Conservation (phyloP, 2,888 invertebrate species). For the Mantis religiosa region DNA sequence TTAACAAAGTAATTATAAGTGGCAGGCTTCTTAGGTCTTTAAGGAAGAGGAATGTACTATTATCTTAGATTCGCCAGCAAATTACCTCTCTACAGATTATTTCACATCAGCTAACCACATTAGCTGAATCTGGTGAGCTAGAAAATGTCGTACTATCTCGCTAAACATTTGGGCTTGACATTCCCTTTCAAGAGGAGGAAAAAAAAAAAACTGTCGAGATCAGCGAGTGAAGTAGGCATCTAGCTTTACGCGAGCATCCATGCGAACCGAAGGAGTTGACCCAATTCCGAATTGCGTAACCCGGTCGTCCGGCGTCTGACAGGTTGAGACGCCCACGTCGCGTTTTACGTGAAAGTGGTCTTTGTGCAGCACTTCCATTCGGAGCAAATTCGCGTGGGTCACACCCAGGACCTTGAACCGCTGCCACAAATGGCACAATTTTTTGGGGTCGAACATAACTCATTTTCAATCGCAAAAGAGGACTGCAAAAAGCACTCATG, state of each 20-base stretch:
- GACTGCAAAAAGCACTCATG: neutral
- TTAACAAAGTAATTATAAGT: too few relatives aligned
- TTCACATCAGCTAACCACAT: neutral
- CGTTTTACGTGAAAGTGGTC: neutral
- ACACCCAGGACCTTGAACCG: neutral
- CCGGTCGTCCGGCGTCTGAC: neutral
- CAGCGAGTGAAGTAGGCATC: neutral
- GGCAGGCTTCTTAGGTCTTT: too few relatives aligned
- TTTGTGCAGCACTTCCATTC: neutral
- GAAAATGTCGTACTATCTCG: neutral
- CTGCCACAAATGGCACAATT: neutral
- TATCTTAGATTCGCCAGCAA: too few relatives aligned
- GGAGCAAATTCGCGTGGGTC: conserved; percentile 9
- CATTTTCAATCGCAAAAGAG: neutral
- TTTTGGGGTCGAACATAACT: neutral
- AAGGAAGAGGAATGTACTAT: too few relatives aligned
- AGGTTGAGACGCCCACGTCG: neutral
- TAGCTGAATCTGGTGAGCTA: neutral
- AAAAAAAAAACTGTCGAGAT: neutral
- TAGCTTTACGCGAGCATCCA: neutral
- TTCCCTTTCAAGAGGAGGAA: neutral
- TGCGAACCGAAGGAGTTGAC: neutral
- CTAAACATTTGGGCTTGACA: neutral
- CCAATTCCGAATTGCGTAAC: neutral
- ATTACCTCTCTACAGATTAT: too few relatives aligned